Evolutionary conservation across 2,113 vertebrate genomes (phyloP).

Genomic region (Polyodon spathula): DNA sequence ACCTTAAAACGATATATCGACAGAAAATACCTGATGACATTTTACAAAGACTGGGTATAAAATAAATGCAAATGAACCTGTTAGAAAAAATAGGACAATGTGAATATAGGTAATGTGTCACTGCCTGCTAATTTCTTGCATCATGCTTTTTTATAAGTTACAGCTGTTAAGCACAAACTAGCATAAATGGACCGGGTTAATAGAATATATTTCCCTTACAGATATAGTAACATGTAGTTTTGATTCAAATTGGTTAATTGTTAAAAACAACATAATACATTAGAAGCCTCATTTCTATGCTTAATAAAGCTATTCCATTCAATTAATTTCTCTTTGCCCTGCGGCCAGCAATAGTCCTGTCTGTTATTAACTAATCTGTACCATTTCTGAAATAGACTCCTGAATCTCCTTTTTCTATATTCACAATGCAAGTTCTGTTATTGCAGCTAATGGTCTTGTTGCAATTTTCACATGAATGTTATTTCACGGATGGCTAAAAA

Average conservation of each 20-base stretch:
- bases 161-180: too few relatives aligned
- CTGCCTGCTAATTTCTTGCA: too few relatives aligned
- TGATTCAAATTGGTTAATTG: not conserved
- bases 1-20: too few relatives aligned
- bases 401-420: slow-evolving; percentile 44
- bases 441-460: slow-evolving; percentile 53
- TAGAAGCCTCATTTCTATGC: not conserved
- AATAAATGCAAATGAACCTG: too few relatives aligned
- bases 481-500: slow-evolving; percentile 63
- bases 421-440: slow-evolving; percentile 55
- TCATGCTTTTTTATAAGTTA: too few relatives aligned
- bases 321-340: not conserved
- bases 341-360: not conserved
- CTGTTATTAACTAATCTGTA: slow-evolving; percentile 1
- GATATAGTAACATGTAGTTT: not conserved
- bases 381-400: slow-evolving; percentile 37
- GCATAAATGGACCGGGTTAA: too few relatives aligned
- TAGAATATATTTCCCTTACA: too few relatives aligned
- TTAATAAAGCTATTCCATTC: slow-evolving; percentile 2
- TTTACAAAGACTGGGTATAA: too few relatives aligned
- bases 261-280: not conserved
- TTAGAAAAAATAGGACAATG: too few relatives aligned
- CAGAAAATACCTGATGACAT: too few relatives aligned
- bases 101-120: too few relatives aligned
- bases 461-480: slow-evolving; percentile 57